Base-by-base conservation (phyloP, 2,797 vertebrate species). In the Rousettus madagascariensis region DNA sequence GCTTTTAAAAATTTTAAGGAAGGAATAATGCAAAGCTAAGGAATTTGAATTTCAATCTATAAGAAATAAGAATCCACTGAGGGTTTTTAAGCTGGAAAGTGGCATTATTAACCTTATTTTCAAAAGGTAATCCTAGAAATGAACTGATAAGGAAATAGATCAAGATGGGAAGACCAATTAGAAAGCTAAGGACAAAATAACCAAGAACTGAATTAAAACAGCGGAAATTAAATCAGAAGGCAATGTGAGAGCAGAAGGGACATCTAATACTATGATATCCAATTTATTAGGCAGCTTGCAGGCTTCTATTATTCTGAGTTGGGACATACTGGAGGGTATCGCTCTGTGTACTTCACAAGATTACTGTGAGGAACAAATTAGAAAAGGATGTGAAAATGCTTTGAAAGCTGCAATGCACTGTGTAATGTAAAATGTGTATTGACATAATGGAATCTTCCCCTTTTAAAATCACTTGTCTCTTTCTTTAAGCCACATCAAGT, bases 51-150 rank as follows among this genome's bases (percentile, higher is more conserved):
- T 91, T 93, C 20, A 69, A 53, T 90, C 61, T 82, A 43, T 49
- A 96, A 88, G 57, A 95, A 94, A 82, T 63, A 38, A 69, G 22
- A 65, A 96, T 63, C 33, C 49, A 77, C 5, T 26, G 11, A 41
- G 83, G 33, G 6, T 46, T 94, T 92, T 94, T 72, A 90, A 96
- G 51, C 11, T 80, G 53, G 36, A 96, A 61, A 30, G 55, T 85
- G 63, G 85, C 26, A 71, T 88, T 68, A 92, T 33, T n/a, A 72
- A 92, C 12, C 8, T 33, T 53, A 22, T 78, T 94, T 86, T 90
- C 19, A 61, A 74, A 86, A 94, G 38, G 59, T 41, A 84, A 93
- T 82, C 61, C 72, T 96, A 30, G 68, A 84, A 85, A 95, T 91
- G 26, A 7, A 91, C 26, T 86, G 28, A 88, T 28, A 88, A 11